Conservation (phyloP, 2,888 invertebrate species). For the Chloromyia formosa region DNA sequence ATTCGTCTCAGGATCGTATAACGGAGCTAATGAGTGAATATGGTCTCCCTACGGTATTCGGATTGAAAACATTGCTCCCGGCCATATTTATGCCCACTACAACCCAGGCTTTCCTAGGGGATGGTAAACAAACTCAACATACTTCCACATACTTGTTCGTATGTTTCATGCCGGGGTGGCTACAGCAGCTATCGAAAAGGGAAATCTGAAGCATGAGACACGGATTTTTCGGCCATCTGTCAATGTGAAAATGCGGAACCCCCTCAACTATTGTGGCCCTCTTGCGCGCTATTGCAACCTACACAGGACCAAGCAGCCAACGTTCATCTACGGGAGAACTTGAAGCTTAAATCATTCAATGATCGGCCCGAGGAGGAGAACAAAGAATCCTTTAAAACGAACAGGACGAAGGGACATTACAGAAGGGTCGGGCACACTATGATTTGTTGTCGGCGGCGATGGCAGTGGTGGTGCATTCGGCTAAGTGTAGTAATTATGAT, state of each 20-base stretch:
- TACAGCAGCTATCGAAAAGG: not conserved
- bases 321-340: not conserved
- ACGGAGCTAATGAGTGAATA: slow-evolving; percentile 38
- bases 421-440: not conserved
- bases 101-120: slow-evolving; percentile 7
- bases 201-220: slow-evolving; percentile 45
- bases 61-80: slow-evolving; percentile 23
- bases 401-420: not conserved
- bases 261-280: slow-evolving; percentile 14
- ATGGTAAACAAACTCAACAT: slow-evolving; percentile 15
- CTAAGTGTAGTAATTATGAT: slow-evolving; percentile 49
- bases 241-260: slow-evolving; percentile 37
- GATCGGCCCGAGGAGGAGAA: not conserved
- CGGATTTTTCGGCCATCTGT: slow-evolving; percentile 49
- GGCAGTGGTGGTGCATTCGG: slow-evolving; percentile 13
- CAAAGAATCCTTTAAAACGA: slow-evolving; percentile 34
- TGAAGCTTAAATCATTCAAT: not conserved
- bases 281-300: not conserved
- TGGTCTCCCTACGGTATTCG: slow-evolving; percentile 39
- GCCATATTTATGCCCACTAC: slow-evolving; percentile 4
- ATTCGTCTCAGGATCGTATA: slow-evolving; percentile 40
- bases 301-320: not conserved
- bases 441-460: slow-evolving; percentile 22
- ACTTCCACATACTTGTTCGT: slow-evolving; percentile 27
- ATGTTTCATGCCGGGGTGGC: no score